Base-by-base conservation (phyloP, 2,888 invertebrate genomes). In the Anodontia alba region DNA sequence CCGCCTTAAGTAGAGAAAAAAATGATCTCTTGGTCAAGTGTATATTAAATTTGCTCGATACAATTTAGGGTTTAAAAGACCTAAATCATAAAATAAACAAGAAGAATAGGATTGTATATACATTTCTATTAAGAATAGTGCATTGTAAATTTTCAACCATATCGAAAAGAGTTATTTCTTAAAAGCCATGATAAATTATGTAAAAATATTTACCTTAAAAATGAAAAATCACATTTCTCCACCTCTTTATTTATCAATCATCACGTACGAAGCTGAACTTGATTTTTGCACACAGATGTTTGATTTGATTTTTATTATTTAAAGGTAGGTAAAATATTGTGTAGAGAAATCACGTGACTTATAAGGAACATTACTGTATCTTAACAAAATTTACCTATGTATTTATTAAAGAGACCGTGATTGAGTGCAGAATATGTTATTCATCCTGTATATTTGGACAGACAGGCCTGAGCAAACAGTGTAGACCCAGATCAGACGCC, bases 51-150 rank as follows among this genome's bases (percentile, higher is more conserved):
- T 38, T 38, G 12, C 12, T 38, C 38, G n/a, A 38, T 12, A 5
- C 38, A 38, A 38, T 54, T 26, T 20, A 54, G 23, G 49, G 26
- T 54, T 54, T 5, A 54, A 54, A 54, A n/a, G 23, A 29, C 2
- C 31, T 62, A 62, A 62, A 62, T 33, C 62, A 62, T 33, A 62
- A 62, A 33, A 33, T 33, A 62, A 62, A 62, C 62, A 62, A 62
- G n/a, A 31, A 3, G 33, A 62, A 54, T 38, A 8, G 38, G 26
- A 20, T 49, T 54, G 26, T 54, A 26, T 26, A 54, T 15, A 26
- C 23, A 26, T 26, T 49, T 54, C 54, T 54, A 54, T 54, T 26
- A 54, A 54, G 26, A 62, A 62, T 23, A 7, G 33, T 62, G 33
- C 29, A 57, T 62, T 23, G 1, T 29, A 62, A 8, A 7, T 33